Conservation (phyloP, 2,888 invertebrate genomes). For the Noctua fimbriata region DNA sequence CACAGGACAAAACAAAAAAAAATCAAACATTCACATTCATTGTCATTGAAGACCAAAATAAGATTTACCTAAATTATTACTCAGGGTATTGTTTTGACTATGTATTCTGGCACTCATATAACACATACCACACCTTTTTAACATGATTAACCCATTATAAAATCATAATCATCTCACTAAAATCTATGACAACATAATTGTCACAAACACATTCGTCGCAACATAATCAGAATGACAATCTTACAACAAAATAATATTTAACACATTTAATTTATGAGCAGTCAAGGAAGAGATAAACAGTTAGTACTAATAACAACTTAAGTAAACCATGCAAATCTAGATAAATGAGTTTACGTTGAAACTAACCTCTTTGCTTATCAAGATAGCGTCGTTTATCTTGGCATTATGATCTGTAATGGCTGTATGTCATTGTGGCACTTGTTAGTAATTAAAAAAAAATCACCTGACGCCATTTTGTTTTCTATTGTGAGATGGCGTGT, state of each 20-base stretch:
- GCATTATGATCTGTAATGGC: slow-evolving; percentile 37
- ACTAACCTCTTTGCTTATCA: slow-evolving; percentile 63
- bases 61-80: not conserved
- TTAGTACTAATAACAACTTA: slow-evolving; percentile 27
- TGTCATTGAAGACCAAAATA: not conserved
- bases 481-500: slow-evolving; percentile 3
- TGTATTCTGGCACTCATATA: not conserved
- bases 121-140: not conserved
- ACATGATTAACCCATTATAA: not conserved
- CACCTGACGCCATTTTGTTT: slow-evolving; percentile 22
- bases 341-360: slow-evolving; percentile 35
- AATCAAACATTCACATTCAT: too few species aligned
- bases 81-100: too few species aligned
- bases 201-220: not conserved
- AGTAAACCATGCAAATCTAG: slow-evolving; percentile 55
- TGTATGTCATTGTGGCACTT: slow-evolving; percentile 16
- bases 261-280: slow-evolving; percentile 25
- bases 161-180: not conserved
- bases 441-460: slow-evolving; percentile 26
- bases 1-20: too few species aligned
- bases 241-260: slow-evolving; percentile 11
- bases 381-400: slow-evolving; percentile 49
- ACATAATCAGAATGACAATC: slow-evolving; percentile 32
- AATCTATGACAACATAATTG: slow-evolving; percentile 23
- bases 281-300: slow-evolving; percentile 44